Base-by-base conservation (phyloP, 1,140 invertebrate genomes). In the Hermetia illucens region DNA sequence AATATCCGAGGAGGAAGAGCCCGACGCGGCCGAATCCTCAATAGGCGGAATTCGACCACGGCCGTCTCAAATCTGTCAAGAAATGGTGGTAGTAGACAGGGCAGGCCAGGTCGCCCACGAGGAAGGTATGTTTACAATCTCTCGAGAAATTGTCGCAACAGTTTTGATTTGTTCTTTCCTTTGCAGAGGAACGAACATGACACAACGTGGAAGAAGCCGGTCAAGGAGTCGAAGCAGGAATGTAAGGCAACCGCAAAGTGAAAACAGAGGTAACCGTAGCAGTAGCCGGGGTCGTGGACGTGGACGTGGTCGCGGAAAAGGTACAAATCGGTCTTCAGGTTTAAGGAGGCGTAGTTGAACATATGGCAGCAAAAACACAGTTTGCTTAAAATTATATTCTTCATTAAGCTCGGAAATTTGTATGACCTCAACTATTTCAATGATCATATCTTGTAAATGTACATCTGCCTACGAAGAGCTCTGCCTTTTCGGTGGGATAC, bases 21-120 rank as follows among this genome's bases (percentile, higher is more conserved):
- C 5, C 50, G 55, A 12, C 42, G 44, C n/a, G 55, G 55, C 22
- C 49, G 55, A 5, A 48, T 58, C 17, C 47, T 46, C 9, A 55
- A 56, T 41, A 50, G 55, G 34, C 48, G 52, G 19, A 52, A 50
- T 36, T 42, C 43, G 16, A 36, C 34, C 15, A 15, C 17, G 22
- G 35, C n/a, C 6, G 24, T 25, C 24, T 25, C 24, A 25, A 8
- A 25, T 6, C 24, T 8, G 24, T 25, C 6, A 25, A 25, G n/a
- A 25, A 25, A 8, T 25, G 24, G 24, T 27, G 24, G 24, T 13
- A 27, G 24, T 27, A 27, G 24, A 21, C 24, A 45, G 24, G 46
- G 45, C 20, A 44, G 40, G 35, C 21, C 34, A 21, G 50, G 45
- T 40, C 51, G 50, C 19, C 29, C 39, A 30, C 45, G 52, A 37